Base-by-base conservation (phyloP, 2,113 vertebrate species). In the Salvator merianae region DNA sequence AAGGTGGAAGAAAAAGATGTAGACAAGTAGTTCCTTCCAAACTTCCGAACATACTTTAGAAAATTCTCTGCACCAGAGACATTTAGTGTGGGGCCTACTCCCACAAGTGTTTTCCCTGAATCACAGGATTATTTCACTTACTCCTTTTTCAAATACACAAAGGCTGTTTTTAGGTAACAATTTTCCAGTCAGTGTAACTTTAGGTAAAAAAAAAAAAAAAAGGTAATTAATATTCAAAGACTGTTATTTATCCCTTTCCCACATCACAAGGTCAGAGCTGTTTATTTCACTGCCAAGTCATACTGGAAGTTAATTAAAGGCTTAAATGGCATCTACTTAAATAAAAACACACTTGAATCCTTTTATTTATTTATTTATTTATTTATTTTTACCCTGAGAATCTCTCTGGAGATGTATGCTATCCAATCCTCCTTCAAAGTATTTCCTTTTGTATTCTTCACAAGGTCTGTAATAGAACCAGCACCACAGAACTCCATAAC, bases 401-500 rank as follows among this genome's bases (percentile, higher is more conserved):
- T 99, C 93, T 99, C 99, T 90, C 99, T 93, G 93, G 98, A 99
- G 95, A 99, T 99, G 94, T 99, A 99, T 4, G 99, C 98, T 77
- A 99, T 99, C 99, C 99, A 99, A 95, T 99, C 99, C 94, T 99
- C 99, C 92, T 99, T 99, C 88, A 99, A 95, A 3, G 97, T 95
- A 94, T 99, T 99, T 65, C 99, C 99, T 95, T 99, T 99, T 2
- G 99, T 99, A 95, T 99, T 99, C 93, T 99, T 99, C 94, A 99
- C 99, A 86, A 99, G 96, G 91, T 99, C 99, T 69, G 99, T 99
- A 94, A 99, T 99, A 86, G 99, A 99, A 0, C 99, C 99, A 0
- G 99, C 99, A 43, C 99, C 99, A 90, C 99, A 99, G 92, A 99
- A 99, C 95, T 99, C 99, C 99, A 99, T 99, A 79, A 99, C 99